Evolutionary conservation across 2,113 vertebrate species (phyloP).

Genomic region (Takifugu bimaculatus): DNA sequence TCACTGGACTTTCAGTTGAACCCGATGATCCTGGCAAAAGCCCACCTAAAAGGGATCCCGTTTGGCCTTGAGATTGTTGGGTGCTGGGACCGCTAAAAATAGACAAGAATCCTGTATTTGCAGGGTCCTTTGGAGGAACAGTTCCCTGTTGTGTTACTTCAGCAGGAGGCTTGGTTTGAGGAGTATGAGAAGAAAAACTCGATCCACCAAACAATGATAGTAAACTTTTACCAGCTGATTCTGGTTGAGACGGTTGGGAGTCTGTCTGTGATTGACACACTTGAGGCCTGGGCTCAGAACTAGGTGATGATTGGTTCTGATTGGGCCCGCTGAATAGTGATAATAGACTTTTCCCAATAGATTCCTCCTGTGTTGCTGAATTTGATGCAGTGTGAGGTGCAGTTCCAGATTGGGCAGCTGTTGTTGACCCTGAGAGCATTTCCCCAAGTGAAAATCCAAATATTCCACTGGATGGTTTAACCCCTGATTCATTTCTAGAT

Average conservation of each 20-base stretch:
- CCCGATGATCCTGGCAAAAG: slow-evolving; percentile 61
- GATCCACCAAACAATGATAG: slow-evolving; percentile 63
- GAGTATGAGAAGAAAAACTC: slow-evolving; percentile 30
- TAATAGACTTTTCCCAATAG: slow-evolving; percentile 64
- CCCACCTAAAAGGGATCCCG: slow-evolving; percentile 56
- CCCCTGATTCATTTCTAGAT: slow-evolving; percentile 57
- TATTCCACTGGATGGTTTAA: slow-evolving; percentile 63
- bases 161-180: slow-evolving; percentile 50
- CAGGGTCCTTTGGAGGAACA: slow-evolving; percentile 55
- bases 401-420: slow-evolving; percentile 24
- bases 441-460: slow-evolving; percentile 81
- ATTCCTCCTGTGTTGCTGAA: slow-evolving; percentile 58
- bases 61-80: slow-evolving; percentile 56
- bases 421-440: slow-evolving; percentile 60
- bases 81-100: slow-evolving; percentile 51
- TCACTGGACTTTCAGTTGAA: slow-evolving; percentile 59
- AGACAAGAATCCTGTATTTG: slow-evolving; percentile 61
- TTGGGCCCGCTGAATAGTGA: slow-evolving; percentile 64
- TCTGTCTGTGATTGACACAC: slow-evolving; percentile 21
- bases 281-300: slow-evolving; percentile 37
- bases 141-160: slow-evolving; percentile 39
- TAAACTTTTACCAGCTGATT: slow-evolving; percentile 57
- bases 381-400: slow-evolving; percentile 24
- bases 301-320: slow-evolving; percentile 45
- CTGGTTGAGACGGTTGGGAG: slow-evolving; percentile 46